Evolutionary conservation across 2,888 invertebrate genomes (phyloP).

Genomic region (Xestia c-nigrum): DNA sequence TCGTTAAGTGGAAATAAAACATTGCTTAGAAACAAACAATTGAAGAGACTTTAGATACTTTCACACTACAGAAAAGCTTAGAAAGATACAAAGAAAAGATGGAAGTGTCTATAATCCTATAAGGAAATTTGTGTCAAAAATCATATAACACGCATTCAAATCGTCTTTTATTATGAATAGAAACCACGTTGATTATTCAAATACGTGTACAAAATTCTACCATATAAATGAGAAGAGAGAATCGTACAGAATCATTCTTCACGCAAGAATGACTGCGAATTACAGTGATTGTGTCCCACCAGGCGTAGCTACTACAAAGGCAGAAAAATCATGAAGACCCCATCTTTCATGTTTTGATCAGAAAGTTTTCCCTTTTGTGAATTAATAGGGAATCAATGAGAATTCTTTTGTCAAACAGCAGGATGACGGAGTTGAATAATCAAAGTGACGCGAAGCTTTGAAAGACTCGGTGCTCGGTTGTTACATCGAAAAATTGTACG

Average conservation of each 20-base stretch:
- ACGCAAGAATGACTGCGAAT: slow-evolving; percentile 52
- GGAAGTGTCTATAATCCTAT: slow-evolving; percentile 8
- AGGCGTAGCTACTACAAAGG: slow-evolving; percentile 61
- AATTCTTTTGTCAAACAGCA: slow-evolving; percentile 65
- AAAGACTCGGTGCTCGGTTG: slow-evolving; percentile 31
- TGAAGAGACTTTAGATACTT: not conserved
- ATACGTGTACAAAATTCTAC: slow-evolving; percentile 43
- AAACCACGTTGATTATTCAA: slow-evolving; percentile 60
- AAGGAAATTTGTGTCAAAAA: slow-evolving; percentile 39
- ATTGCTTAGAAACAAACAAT: not conserved
- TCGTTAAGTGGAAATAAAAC: not conserved
- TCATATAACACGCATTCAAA: slow-evolving; percentile 24
- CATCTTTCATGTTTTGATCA: slow-evolving; percentile 70
- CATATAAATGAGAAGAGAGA: slow-evolving; percentile 40
- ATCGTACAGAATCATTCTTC: slow-evolving; percentile 49
- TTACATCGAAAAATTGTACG: slow-evolving; percentile 32
- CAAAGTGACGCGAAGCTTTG: slow-evolving; percentile 60
- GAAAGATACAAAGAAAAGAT: slow-evolving; percentile 6
- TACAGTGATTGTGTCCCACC: slow-evolving; percentile 60
- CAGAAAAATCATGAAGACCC: slow-evolving; percentile 70
- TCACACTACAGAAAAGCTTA: not conserved
- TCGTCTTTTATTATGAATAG: slow-evolving; percentile 25
- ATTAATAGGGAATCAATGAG: slow-evolving; percentile 75
- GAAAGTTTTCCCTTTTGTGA: slow-evolving; percentile 69
- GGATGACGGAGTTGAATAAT: slow-evolving; percentile 63